Base-by-base conservation (phyloP, 2,113 vertebrate species). In the Rattus norvegicus region DNA sequence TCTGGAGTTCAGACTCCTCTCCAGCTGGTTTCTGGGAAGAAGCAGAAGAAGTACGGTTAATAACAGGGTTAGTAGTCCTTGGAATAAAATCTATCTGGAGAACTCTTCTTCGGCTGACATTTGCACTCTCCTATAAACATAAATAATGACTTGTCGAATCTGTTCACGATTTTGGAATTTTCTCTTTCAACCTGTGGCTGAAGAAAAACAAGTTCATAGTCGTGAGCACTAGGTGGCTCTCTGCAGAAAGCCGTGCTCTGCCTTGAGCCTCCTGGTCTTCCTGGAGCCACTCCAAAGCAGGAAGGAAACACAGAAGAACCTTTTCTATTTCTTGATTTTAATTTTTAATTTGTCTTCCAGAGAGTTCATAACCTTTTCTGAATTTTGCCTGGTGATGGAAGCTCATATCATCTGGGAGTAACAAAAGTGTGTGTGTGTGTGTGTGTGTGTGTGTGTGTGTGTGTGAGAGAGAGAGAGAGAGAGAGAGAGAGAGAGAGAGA, bases 211-310 rank as follows among this genome's bases (percentile, higher is more conserved):
- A 92, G 14, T 97, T 95, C 28, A 0, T 30, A 1, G 5, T 8
- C 7, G 0, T 1, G 85, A 70, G 94, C 98, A 96, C 98, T 97
- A 98, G 98, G 93, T 98, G 98, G 98, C 95, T 92, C 93, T 97
- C 2, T 95, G 77, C 93, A 97, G 98, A 98, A 98, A 90, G 97
- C 87, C 73, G 97, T 94, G 93, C 88, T 61, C 59, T 5, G 30
- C 72, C 11, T 10, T 3, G 33, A n/a, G 59, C 79, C n/a, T 88
- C 19, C 19, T 0, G n/a, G 17, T 88, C 36, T n/a, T 22, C 14
- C 36, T 17, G 8, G 26, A 61, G 75, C 22, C 0, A 1, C 39
- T 67, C 77, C 54, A 43, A 70, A 24, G 5, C n/a, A 3, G 43
- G 49, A 77, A 73, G 49, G 14, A 81, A 65, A 9, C 2, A 22